Evolutionary conservation across 2,888 invertebrate species (phyloP).

Genomic region (Phania funesta): DNA sequence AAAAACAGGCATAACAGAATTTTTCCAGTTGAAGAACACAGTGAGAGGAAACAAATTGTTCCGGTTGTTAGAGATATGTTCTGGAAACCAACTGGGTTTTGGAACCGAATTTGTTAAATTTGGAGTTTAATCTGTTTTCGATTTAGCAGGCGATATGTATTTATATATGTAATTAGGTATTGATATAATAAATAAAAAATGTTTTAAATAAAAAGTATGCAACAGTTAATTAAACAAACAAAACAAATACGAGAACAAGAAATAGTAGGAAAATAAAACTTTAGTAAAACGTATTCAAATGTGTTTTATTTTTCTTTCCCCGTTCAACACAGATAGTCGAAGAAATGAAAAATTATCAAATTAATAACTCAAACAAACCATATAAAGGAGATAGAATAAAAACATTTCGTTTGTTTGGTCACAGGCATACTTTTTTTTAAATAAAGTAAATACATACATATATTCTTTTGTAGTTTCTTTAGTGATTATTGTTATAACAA

Average conservation of each 20-base stretch:
- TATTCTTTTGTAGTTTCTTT: neutral
- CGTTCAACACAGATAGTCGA: neutral
- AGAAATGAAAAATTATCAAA: neutral
- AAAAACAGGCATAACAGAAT: too few relatives aligned
- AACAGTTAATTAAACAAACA: conserved; percentile 52
- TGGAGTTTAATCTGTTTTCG: too few relatives aligned
- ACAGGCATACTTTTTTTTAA: conserved; percentile 50
- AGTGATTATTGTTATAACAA: neutral
- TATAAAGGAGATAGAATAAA: conserved; percentile 2
- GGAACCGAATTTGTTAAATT: too few relatives aligned
- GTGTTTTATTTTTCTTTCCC: neutral
- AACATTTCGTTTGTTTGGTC: conserved; percentile 11
- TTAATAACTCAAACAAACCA: conserved; percentile 23
- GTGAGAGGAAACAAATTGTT: too few relatives aligned
- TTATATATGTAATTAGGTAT: too few relatives aligned
- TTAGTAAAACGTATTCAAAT: conserved; percentile 12
- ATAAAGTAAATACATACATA: neutral
- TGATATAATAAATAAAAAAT: conserved; percentile 56
- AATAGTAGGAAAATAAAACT: conserved; percentile 8
- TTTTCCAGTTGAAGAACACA: too few relatives aligned
- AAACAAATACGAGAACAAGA: conserved; percentile 21
- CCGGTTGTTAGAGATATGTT: too few relatives aligned
- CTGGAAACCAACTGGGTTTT: too few relatives aligned
- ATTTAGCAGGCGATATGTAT: too few relatives aligned
- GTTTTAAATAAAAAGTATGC: conserved; percentile 44